A percentile compares a stretch with the other conserved stretches of the same genome.
These are phyloP conservation scores for Acronicta aceris DNA, from an alignment of 2,888 invertebrate genomes.

Conservation along the genomic window DNA sequence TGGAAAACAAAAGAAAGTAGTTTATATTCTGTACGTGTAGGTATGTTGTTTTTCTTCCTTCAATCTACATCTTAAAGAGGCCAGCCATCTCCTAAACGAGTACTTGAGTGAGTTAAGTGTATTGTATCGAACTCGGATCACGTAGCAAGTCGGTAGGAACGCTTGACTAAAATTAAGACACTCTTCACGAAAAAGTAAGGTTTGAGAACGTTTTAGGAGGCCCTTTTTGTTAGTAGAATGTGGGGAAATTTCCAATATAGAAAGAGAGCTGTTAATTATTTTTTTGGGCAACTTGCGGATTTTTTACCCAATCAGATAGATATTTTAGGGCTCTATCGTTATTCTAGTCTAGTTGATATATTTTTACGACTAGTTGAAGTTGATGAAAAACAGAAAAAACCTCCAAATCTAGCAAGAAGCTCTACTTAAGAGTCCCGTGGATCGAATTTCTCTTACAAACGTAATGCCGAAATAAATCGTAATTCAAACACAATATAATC, in stretches of 20 bases:
- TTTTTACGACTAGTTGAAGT: too few species aligned
- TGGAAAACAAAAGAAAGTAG: background rate
- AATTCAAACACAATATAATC: too few species aligned
- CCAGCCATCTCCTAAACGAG: slow-evolving; percentile 27
- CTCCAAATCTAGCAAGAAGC: too few species aligned
- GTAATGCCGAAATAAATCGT: too few species aligned
- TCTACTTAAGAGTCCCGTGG: too few species aligned
- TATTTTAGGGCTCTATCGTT: too few species aligned
- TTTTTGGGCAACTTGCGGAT: too few species aligned
- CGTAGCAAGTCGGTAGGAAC: slow-evolving; percentile 59
- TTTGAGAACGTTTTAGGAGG: slow-evolving; percentile 25
- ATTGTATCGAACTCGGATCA: slow-evolving; percentile 69
- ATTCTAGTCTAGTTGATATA: too few species aligned
- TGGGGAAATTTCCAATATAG: slow-evolving; percentile 8
- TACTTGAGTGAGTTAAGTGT: slow-evolving; percentile 45
- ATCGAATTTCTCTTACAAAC: too few species aligned
- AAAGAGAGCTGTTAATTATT: too few species aligned
- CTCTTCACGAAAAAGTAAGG: slow-evolving; percentile 48
- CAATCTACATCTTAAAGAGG: slow-evolving; percentile 36
- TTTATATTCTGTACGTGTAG: slow-evolving; percentile 26
- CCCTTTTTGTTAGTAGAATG: slow-evolving; percentile 25
- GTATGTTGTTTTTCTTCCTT: slow-evolving; percentile 14
- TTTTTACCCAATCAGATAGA: too few species aligned
- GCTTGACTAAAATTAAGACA: slow-evolving; percentile 64
- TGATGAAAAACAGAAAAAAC: too few species aligned